A percentile compares a stretch with the other conserved stretches of the same genome.
These are phyloP conservation scores for Microcaecilia unicolor DNA, from an alignment of 2,797 vertebrate genomes.

Conservation along the genomic window DNA sequence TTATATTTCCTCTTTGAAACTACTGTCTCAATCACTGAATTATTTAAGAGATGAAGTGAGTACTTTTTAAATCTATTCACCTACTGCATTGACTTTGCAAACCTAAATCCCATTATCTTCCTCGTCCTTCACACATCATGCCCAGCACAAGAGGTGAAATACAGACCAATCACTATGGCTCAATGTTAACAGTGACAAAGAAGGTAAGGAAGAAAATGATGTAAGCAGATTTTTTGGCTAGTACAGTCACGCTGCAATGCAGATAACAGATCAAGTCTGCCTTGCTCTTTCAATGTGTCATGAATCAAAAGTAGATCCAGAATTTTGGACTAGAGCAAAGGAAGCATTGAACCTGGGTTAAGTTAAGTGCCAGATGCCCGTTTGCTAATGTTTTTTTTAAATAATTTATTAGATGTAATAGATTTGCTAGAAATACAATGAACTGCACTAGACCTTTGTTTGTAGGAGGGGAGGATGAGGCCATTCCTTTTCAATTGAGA, in stretches of 20 bases:
- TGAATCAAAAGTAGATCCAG: not conserved
- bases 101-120: not conserved
- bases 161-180: fast-evolving
- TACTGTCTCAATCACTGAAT: not conserved
- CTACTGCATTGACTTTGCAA: not conserved
- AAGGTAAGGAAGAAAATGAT: not conserved
- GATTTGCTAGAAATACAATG: too few species aligned
- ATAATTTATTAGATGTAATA: too few species aligned
- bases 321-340: not conserved
- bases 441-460: too few species aligned
- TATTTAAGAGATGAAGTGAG: not conserved
- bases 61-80: not conserved
- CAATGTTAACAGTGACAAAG: not conserved
- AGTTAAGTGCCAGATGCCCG: too few species aligned
- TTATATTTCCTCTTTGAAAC: not conserved
- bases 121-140: not conserved
- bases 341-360: not conserved
- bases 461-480: too few species aligned
- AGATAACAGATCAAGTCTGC: not conserved
- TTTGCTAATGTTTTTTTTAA: too few species aligned
- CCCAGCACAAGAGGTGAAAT: not conserved
- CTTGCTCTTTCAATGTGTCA: not conserved
- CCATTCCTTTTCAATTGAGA: too few species aligned
- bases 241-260: fast-evolving
- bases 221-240: not conserved